Conservation (phyloP, 2,113 vertebrate genomes). For the Ascaphus truei region DNA sequence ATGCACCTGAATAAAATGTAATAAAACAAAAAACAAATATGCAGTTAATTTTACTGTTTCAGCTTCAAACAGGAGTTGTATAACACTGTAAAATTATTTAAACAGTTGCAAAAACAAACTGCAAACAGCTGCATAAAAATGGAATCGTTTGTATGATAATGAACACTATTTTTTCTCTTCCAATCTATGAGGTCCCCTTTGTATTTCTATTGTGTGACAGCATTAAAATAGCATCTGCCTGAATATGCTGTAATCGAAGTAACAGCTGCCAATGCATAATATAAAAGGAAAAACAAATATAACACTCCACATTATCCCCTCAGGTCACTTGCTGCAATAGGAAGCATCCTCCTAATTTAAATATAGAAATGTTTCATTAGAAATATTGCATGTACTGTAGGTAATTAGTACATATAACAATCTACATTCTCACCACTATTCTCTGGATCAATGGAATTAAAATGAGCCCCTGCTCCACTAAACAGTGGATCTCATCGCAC, state of each 20-base stretch:
- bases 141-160: constrained; percentile 25
- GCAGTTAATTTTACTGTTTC: neutral
- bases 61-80: neutral
- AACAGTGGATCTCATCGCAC: neutral
- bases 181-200: constrained; percentile 18
- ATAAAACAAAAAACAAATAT: neutral
- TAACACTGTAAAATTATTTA: too few relatives aligned
- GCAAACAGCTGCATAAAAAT: neutral
- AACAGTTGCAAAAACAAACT: neutral
- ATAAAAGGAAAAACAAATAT: neutral
- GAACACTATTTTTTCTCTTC: constrained; percentile 18
- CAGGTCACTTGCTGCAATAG: neutral
- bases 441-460: neutral
- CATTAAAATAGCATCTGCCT: constrained; percentile 34
- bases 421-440: neutral
- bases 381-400: too few relatives aligned
- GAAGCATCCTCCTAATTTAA: neutral
- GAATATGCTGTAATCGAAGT: constrained; percentile 19
- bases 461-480: neutral
- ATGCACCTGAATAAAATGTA: constrained; percentile 6
- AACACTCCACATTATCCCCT: neutral
- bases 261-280: constrained; percentile 10
- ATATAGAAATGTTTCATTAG: neutral
- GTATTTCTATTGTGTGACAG: constrained; percentile 11
- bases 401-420: too few relatives aligned